These are phyloP conservation scores for Athalia rosae DNA, from an alignment of 2,888 invertebrate species.

Conservation along the genomic window DNA sequence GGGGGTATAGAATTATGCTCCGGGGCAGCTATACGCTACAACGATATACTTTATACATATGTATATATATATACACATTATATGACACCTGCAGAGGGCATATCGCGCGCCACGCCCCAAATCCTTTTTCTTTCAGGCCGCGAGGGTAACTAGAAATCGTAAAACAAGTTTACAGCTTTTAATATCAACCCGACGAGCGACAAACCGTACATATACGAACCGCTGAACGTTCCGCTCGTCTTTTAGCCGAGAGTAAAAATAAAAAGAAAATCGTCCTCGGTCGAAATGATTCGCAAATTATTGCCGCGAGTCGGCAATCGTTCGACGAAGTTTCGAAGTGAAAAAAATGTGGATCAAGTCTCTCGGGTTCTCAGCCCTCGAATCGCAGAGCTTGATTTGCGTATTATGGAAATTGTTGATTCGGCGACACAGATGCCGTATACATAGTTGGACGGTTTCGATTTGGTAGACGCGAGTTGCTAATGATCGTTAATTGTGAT, in stretches of 20 bases:
- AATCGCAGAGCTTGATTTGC: not conserved
- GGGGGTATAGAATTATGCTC: conserved; percentile 22
- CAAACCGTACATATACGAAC: not conserved
- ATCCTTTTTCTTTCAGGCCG: not conserved
- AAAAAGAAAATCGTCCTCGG: no score
- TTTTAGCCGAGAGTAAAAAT: no score
- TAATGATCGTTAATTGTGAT: conserved; percentile 16
- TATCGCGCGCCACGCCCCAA: conserved; percentile 12
- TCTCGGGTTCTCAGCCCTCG: no score
- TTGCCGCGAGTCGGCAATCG: no score
- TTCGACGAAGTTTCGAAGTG: no score
- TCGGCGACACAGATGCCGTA: not conserved
- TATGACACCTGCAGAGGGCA: not conserved
- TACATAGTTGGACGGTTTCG: conserved; percentile 1
- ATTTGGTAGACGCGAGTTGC: conserved; percentile 24
- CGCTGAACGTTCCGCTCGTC: no score
- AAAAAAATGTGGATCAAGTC: no score
- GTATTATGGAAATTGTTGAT: conserved; percentile 5
- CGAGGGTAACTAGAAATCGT: conserved; percentile 4
- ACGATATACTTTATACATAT: no score
- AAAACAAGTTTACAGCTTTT: conserved; percentile 38
- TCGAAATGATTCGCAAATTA: no score
- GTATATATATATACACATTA: no score
- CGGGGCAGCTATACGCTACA: not conserved
- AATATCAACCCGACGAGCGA: conserved; percentile 26